Conservation (phyloP, 1,140 invertebrate genomes). For the Zaprionus davidi region DNA sequence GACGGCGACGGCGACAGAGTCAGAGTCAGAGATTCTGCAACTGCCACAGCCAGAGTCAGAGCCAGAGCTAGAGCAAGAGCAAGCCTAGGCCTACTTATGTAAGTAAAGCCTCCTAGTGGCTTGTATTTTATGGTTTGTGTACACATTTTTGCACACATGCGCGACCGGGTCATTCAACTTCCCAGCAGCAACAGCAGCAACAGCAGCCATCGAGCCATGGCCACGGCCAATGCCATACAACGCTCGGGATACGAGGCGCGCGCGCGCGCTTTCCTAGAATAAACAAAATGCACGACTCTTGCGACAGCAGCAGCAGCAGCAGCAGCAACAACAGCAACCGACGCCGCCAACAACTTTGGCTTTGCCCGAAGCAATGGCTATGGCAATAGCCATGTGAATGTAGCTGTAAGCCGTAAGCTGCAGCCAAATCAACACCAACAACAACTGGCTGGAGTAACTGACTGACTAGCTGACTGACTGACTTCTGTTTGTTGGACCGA, state of each 20-base stretch:
- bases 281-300: conserved; percentile 79
- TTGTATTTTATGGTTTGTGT: conserved; percentile 83
- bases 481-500: conserved; percentile 83
- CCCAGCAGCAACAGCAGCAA: conserved; percentile 30
- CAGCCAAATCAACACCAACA: conserved; percentile 64
- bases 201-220: conserved; percentile 53
- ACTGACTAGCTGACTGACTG: conserved; percentile 74
- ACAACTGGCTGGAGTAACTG: conserved; percentile 39
- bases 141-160: conserved; percentile 83
- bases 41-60: conserved; percentile 24
- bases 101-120: conserved; percentile 73
- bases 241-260: conserved; percentile 47
- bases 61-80: conserved; percentile 32
- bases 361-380: conserved; percentile 41
- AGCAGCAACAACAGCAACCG: conserved; percentile 31
- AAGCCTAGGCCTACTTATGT: conserved; percentile 73
- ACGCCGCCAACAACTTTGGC: conserved; percentile 72
- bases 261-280: conserved; percentile 79
- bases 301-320: conserved; percentile 53
- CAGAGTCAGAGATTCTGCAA: conserved; percentile 5
- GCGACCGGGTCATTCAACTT: conserved; percentile 80
- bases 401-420: conserved; percentile 41
- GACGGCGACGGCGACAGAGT: not conserved
- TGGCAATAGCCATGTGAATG: conserved; percentile 51
- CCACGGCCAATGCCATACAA: conserved; percentile 61